These are phyloP conservation scores for Recurvirostra avosetta DNA, from an alignment of 2,113 vertebrate species.

Conservation along the genomic window DNA sequence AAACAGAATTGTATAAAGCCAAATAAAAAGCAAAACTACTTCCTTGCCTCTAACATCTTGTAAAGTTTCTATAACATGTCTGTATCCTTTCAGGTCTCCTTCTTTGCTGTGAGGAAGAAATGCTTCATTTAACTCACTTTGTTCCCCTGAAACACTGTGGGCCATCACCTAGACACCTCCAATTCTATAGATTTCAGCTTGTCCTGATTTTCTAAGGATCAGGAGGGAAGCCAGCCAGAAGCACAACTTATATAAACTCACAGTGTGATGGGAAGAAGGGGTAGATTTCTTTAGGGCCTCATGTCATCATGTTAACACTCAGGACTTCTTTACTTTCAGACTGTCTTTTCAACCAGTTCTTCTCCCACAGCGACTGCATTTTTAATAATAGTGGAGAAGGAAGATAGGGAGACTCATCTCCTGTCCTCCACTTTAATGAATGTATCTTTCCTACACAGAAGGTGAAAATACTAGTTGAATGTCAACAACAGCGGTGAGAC, in stretches of 20 bases:
- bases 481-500: background rate
- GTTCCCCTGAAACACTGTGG: background rate
- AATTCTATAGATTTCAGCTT: background rate
- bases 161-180: rapidly evolving
- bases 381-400: background rate
- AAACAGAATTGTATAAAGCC: background rate
- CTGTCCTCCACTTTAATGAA: background rate
- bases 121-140: background rate
- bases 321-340: background rate
- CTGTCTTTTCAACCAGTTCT: background rate
- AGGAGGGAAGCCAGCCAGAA: background rate
- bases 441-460: background rate
- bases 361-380: background rate
- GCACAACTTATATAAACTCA: background rate
- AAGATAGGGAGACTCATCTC: background rate
- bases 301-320: background rate
- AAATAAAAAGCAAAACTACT: slow-evolving; percentile 10
- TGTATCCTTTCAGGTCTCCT: background rate
- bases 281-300: background rate
- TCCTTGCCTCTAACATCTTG: background rate
- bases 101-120: background rate
- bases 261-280: background rate
- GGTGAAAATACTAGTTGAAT: background rate
- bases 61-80: background rate
- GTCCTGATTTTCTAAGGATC: background rate